Conservation (phyloP, 2,888 invertebrate species). For the Pelosia muscerda region DNA sequence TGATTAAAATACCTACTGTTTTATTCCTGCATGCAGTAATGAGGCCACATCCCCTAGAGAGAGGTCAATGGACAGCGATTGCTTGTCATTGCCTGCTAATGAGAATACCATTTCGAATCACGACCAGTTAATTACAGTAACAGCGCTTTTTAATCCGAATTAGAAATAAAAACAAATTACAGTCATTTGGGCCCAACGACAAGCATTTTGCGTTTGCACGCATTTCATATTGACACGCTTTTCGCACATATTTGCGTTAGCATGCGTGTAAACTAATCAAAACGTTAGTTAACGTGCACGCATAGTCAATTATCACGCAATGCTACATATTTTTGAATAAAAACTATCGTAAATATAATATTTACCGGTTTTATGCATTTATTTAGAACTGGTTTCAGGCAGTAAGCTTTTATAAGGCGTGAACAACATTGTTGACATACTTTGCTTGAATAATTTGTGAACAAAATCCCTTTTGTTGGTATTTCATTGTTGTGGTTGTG, state of each 20-base stretch:
- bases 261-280: constrained; percentile 34
- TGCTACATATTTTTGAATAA: constrained; percentile 13
- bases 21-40: constrained; percentile 9
- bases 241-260: constrained; percentile 11
- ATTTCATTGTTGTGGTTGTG: not conserved
- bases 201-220: constrained; percentile 16
- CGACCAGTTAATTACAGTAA: constrained; percentile 32
- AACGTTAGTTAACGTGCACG: constrained; percentile 36
- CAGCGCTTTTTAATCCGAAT: constrained; percentile 29
- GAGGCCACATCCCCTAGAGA: constrained; percentile 15
- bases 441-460: not conserved
- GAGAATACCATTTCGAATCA: constrained; percentile 19
- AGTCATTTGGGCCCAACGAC: constrained; percentile 21
- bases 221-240: not conserved
- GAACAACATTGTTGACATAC: not conserved
- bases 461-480: not conserved
- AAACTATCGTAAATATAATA: constrained; percentile 6
- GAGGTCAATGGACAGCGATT: not conserved
- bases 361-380: not conserved
- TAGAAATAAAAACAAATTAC: constrained; percentile 26
- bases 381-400: constrained; percentile 5
- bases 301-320: constrained; percentile 37
- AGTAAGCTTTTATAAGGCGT: not conserved
- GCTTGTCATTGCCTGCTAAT: constrained; percentile 16
- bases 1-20: not conserved